A percentile compares a stretch with the other conserved stretches of the same genome.
Evolutionary conservation across 2,797 vertebrate species (phyloP).

Genomic region (Pangasius mekongensis): DNA sequence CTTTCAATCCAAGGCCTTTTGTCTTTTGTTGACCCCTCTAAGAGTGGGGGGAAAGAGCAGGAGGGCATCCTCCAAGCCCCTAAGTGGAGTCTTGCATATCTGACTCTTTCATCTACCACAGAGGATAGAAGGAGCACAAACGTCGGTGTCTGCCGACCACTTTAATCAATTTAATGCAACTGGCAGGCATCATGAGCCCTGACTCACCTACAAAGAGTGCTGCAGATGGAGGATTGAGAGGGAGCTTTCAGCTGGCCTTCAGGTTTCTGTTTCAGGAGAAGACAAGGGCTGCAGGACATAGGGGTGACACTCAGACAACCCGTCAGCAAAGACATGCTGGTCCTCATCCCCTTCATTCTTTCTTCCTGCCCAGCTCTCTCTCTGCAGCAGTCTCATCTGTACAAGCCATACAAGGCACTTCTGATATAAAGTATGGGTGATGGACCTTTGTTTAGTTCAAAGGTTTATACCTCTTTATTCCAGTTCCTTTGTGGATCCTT

Average conservation of each 20-base stretch:
- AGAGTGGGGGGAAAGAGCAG: conserved; percentile 76
- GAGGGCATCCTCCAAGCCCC: conserved; percentile 74
- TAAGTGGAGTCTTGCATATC: conserved; percentile 74
- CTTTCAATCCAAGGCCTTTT: conserved; percentile 86
- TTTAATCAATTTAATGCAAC: conserved; percentile 99
- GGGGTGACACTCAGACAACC: conserved; percentile 77
- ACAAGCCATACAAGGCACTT: conserved; percentile 85
- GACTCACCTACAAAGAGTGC: conserved; percentile 87
- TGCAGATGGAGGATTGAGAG: conserved; percentile 79
- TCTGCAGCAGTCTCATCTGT: conserved; percentile 70
- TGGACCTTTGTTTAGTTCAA: conserved; percentile 99
- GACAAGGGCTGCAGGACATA: conserved; percentile 71
- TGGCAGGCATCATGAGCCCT: conserved; percentile 79
- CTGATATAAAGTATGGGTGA: conserved; percentile 86
- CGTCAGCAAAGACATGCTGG: conserved; percentile 74
- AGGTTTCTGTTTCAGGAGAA: conserved; percentile 57
- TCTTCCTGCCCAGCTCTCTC: conserved; percentile 58
- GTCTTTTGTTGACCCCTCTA: conserved; percentile 92
- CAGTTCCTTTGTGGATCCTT: conserved; percentile 95
- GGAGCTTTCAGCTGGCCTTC: conserved; percentile 78
- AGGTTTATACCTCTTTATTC: conserved; percentile 98
- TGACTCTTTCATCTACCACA: conserved; percentile 94
- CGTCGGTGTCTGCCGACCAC: conserved; percentile 81
- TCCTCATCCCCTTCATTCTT: conserved; percentile 58
- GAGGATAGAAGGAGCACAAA: conserved; percentile 83